phyloP scores from a whole-genome alignment of 2,888 invertebrate genomes.

The Hedychridium roseum region DNA sequence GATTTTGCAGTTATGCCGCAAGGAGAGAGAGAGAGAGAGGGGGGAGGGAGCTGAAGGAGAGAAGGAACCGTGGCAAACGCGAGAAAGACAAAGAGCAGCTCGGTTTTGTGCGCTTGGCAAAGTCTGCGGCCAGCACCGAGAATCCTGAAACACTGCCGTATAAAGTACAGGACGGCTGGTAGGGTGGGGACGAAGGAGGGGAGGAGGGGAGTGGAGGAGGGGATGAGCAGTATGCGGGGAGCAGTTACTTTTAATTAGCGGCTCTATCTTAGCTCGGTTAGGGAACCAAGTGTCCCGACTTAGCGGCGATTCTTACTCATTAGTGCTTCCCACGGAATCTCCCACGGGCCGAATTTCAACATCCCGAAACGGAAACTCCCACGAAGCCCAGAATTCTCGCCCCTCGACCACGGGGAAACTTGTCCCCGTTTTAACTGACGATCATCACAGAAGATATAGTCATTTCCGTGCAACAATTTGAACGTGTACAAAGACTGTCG shows the following conservation, averaged over 20 bases:
- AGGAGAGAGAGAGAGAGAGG: too few species aligned
- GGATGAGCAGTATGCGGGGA: slow-evolving; percentile 21
- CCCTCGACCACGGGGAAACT: background rate
- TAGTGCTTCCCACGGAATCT: slow-evolving; percentile 31
- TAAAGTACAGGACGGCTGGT: background rate
- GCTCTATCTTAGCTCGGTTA: slow-evolving; percentile 40
- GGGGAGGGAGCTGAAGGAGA: too few species aligned
- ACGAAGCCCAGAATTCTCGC: slow-evolving; percentile 15
- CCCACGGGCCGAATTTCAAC: slow-evolving; percentile 21
- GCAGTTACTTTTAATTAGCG: slow-evolving; percentile 56
- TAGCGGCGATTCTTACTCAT: slow-evolving; percentile 55
- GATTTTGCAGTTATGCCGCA: too few species aligned
- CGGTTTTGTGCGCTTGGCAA: too few species aligned
- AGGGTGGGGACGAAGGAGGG: background rate
- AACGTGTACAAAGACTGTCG: too few species aligned
- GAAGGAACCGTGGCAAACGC: too few species aligned
- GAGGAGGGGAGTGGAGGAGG: background rate
- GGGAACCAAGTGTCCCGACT: slow-evolving; percentile 32
- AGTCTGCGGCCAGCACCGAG: too few species aligned
- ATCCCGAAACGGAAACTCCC: slow-evolving; percentile 26
- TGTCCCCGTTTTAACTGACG: background rate
- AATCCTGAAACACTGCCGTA: too few species aligned
- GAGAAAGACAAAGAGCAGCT: too few species aligned
- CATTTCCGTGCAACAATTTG: too few species aligned
- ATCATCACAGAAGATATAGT: too few species aligned